phyloP scores from a whole-genome alignment of 2,113 vertebrate genomes.

The Anhinga rufa region DNA sequence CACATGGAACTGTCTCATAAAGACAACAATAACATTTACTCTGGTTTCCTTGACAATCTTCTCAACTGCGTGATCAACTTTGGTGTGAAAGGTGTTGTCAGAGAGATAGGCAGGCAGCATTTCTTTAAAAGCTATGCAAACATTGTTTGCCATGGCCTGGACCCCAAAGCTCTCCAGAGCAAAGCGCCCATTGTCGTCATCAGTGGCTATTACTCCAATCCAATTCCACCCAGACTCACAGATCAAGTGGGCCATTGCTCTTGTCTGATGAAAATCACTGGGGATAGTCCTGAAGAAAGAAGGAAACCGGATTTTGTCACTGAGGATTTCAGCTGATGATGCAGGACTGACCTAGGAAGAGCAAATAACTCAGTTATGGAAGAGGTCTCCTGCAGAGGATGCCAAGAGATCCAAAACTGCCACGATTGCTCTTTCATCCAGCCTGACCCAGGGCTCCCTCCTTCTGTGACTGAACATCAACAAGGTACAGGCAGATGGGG shows the following conservation, averaged over 20 bases:
- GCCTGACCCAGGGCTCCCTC: not conserved
- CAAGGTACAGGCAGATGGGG: not conserved
- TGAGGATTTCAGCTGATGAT: slow-evolving; percentile 85
- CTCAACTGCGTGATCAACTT: slow-evolving; percentile 61
- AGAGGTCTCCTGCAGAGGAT: not conserved
- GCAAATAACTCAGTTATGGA: slow-evolving; percentile 1
- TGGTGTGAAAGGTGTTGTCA: slow-evolving; percentile 55
- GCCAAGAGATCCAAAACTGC: not conserved
- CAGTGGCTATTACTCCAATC: slow-evolving; percentile 82
- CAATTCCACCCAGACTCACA: slow-evolving; percentile 79
- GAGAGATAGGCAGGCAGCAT: slow-evolving; percentile 78
- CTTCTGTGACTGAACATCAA: not conserved
- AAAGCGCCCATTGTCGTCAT: slow-evolving; percentile 83
- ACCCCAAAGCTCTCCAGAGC: slow-evolving; percentile 79
- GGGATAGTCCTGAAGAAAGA: slow-evolving; percentile 86
- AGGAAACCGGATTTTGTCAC: slow-evolving; percentile 86
- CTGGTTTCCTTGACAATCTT: slow-evolving; percentile 73
- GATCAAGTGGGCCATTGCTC: slow-evolving; percentile 83
- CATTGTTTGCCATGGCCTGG: slow-evolving; percentile 70
- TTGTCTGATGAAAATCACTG: slow-evolving; percentile 82
- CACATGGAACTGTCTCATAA: slow-evolving; percentile 78
- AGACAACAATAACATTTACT: slow-evolving; percentile 84
- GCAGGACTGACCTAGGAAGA: slow-evolving; percentile 83
- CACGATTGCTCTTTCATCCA: not conserved
- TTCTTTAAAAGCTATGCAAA: slow-evolving; percentile 86